phyloP scores from a whole-genome alignment of 1,140 invertebrate species.

The Platyscapa corneri region DNA sequence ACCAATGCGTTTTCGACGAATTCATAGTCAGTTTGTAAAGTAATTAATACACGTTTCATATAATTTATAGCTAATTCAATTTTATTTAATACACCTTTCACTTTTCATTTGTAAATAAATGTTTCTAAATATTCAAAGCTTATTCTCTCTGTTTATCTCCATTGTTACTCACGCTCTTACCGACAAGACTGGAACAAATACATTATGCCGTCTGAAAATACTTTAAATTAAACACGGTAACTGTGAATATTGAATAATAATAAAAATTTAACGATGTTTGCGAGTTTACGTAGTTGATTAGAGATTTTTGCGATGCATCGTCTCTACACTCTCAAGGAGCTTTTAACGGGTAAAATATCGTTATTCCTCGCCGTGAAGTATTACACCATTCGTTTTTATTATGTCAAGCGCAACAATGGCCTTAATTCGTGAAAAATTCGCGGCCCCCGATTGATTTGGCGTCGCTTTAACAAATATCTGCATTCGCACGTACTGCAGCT shows the following conservation, averaged over 20 bases:
- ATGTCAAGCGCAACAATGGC: not conserved
- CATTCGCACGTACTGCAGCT: not conserved
- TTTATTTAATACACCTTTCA: not conserved
- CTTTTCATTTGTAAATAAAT: not conserved
- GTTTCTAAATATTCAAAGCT: not conserved
- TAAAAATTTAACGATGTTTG: not conserved
- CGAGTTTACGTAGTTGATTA: not conserved
- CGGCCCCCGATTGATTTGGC: not conserved
- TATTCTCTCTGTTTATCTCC: not conserved
- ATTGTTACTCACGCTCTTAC: not conserved
- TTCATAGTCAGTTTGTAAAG: not conserved
- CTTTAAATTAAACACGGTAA: not conserved
- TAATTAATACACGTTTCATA: not conserved
- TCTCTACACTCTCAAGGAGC: not conserved
- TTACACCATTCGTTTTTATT: not conserved
- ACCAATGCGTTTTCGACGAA: not conserved
- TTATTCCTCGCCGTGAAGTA: not conserved
- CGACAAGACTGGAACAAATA: not conserved
- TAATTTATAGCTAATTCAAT: not conserved
- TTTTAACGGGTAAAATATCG: not conserved
- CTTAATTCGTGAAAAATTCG: not conserved
- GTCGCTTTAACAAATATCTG: not conserved
- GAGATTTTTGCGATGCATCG: no score
- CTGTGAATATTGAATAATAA: not conserved
- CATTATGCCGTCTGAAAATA: not conserved